These are phyloP conservation scores for Smutsia temminckii DNA, from an alignment of 2,797 vertebrate genomes.

Conservation along the genomic window DNA sequence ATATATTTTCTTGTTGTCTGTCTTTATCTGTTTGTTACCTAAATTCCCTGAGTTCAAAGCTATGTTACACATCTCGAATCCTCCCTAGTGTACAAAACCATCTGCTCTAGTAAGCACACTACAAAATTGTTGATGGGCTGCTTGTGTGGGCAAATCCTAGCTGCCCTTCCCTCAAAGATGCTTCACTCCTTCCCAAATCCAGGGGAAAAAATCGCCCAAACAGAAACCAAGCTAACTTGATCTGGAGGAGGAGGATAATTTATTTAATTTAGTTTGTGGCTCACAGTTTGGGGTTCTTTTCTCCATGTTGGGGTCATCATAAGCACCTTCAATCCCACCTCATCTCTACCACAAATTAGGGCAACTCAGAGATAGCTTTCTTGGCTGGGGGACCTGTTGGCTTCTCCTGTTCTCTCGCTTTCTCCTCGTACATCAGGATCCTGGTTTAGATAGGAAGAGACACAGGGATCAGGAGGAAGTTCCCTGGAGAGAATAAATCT, in stretches of 20 bases:
- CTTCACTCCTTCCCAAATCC: neutral
- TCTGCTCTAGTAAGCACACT: neutral
- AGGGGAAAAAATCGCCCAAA: neutral
- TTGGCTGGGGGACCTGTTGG: constrained; percentile 83
- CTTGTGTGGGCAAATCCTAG: neutral
- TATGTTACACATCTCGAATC: neutral
- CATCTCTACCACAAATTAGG: constrained; percentile 65
- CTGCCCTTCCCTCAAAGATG: neutral
- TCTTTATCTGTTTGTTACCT: neutral
- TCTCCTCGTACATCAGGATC: constrained; percentile 91
- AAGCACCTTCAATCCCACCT: neutral
- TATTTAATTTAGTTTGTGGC: constrained; percentile 63
- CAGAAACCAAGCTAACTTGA: neutral
- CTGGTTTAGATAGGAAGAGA: constrained; percentile 77
- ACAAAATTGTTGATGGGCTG: neutral
- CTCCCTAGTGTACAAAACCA: neutral
- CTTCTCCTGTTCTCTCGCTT: constrained; percentile 85
- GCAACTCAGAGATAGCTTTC: constrained; percentile 89
- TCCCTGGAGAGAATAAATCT: neutral
- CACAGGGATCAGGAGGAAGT: neutral
- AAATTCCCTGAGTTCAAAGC: neutral
- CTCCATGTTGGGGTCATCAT: neutral
- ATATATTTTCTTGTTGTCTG: neutral
- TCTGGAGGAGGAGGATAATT: neutral
- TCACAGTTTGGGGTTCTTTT: constrained; percentile 30